Evolutionary conservation across 2,797 vertebrate genomes (phyloP).

Genomic region (Rhinophrynus dorsalis): DNA sequence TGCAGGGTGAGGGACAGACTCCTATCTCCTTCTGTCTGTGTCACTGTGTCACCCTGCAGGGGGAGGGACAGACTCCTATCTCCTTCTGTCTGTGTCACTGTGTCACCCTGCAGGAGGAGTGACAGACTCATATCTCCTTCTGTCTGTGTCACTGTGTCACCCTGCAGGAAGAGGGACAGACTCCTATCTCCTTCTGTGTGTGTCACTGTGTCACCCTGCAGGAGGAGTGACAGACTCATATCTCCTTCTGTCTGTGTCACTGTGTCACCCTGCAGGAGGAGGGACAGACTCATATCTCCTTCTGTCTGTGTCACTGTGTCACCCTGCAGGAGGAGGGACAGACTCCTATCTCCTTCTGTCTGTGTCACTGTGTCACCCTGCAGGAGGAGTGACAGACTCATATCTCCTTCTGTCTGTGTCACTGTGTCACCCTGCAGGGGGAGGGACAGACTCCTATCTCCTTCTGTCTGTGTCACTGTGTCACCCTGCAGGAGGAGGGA

Average conservation of each 20-base stretch:
- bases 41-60: no score
- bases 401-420: not conserved
- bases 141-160: conserved; percentile 13
- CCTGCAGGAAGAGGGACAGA: not conserved
- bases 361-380: no score
- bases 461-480: conserved; percentile 6
- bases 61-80: not conserved
- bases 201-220: no score
- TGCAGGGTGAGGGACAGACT: not conserved
- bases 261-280: not conserved
- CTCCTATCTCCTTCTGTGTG: no score
- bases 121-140: no score
- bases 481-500: not conserved
- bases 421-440: not conserved
- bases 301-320: conserved; percentile 12
- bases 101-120: not conserved
- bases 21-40: no score
- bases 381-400: not conserved
- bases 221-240: not conserved
- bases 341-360: no score
- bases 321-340: not conserved
- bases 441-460: no score
- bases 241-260: not conserved
- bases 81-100: not conserved
- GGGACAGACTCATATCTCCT: no score